Base-by-base conservation (phyloP, 1,140 invertebrate species). In the Acyrthosiphon pisum region DNA sequence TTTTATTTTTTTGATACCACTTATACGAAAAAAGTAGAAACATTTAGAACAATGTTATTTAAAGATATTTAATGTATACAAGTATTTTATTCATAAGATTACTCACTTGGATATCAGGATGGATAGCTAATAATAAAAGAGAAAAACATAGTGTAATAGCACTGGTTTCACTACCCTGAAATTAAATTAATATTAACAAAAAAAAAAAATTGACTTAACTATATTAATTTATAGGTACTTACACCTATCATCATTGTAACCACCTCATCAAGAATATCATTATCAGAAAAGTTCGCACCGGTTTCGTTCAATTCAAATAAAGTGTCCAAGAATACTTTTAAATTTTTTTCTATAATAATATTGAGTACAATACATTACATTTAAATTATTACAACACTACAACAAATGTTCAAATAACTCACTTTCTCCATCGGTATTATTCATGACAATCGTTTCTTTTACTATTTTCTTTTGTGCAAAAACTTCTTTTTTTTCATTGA, bases 81-180 rank as follows among this genome's bases (percentile, higher is more conserved):
- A 18, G 48, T 48, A 48, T 2, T 48, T 48, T 48, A 48, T 18
- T 48, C 14, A 18, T 48, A 18, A 46, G 48, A 14, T 48, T 48
- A 44, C 93, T 94, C 83, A 94, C 95, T 94, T 97, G 96, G 94
- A 95, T 95, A 86, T 96, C 95, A 7, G 96, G 96, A 95, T 97
- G 95, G 94, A 95, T 95, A 0, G 96, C 96, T 84, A 97, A 94
- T 95, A 96, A 95, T 11, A 96, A 94, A 8, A 96, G 88, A n/a
- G 95, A 93, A 91, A 95, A 95, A 9, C 95, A 95, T 9, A 95
- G 93, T 44, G 96, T 95, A 60, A 95, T 95, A 9, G 95, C 95
- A 18, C 95, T 94, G n/a, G 97, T 97, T 94, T 97, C 97, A 95
- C 97, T 97, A 90, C 97, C 97, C 96, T 97, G 9, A 8, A 86